Evolutionary conservation across 2,888 invertebrate species (phyloP).

Genomic region (Coenonympha arcania): DNA sequence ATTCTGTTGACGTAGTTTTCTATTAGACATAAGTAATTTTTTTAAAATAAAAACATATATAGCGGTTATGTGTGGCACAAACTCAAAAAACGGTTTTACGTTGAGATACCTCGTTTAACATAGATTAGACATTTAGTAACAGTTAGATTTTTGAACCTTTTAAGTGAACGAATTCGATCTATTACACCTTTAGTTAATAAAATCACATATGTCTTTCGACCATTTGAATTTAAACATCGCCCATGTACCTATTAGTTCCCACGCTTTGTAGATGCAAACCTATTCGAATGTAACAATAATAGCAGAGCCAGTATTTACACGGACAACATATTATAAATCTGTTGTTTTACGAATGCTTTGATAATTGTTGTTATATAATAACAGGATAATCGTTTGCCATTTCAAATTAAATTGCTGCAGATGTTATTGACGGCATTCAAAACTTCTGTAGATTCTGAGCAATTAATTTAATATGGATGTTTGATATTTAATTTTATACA

Average conservation of each 20-base stretch:
- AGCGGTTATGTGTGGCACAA: no score
- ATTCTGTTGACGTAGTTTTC: background rate
- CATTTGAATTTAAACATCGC: constrained; percentile 1
- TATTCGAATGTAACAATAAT: background rate
- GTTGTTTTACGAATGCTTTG: background rate
- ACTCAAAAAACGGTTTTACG: no score
- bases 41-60: no score
- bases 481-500: background rate
- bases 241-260: constrained; percentile 14
- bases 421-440: constrained; percentile 4
- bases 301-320: background rate
- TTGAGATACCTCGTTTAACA: no score
- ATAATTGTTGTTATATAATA: constrained; percentile 15
- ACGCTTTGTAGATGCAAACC: constrained; percentile 12
- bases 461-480: background rate
- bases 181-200: no score
- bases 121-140: no score
- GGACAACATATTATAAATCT: background rate
- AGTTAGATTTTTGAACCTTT: no score
- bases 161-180: no score
- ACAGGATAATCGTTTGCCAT: constrained; percentile 20
- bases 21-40: no score
- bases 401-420: constrained; percentile 13
- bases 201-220: background rate
- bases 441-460: constrained; percentile 8